Base-by-base conservation (phyloP, 2,797 vertebrate genomes). In the Coregonus ussuriensis region DNA sequence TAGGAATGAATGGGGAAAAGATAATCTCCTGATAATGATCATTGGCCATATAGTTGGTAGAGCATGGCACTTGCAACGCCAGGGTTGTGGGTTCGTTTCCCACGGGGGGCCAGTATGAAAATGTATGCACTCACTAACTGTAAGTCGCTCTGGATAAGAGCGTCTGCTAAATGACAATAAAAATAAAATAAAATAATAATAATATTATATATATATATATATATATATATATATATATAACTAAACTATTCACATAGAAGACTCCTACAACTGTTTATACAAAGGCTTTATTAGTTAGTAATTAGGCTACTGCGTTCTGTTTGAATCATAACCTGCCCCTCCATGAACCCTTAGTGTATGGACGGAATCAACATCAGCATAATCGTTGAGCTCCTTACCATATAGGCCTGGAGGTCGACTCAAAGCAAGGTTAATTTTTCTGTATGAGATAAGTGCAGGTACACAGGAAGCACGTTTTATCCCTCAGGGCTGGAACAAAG, bases 401-500 rank as follows among this genome's bases (percentile, higher is more conserved):
- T 59, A 41, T 13, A 63, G 59, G 21, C 21, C 59, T 63, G 59
- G 16, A 21, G 54, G 59, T 54, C 9, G 51, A 54, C 52, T 72
- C 5, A 29, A 72, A 4, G 79, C 52, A 51, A 47, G 72, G 83
- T 82, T 82, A 78, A 83, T 82, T 35, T 72, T 76, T 2, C 59
- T 63, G 74, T 77, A 51, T 79, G 77, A 74, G 81, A 77, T 84
- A 77, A 81, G 75, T 88, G 87, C 78, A 2, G 74, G 47, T 74
- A 47, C 59, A 78, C 86, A 86, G 86, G 86, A 90, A 88, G 73
- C n/a, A 59, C n/a, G 80, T 74, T 78, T 77, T 51, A 63, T 81
- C 78, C 85, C 84, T 71, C 31, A 53, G 83, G 79, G 47, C 68
- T 74, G 81, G 77, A 81, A 71, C 31, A 18, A 77, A 76, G 72